Evolutionary conservation across 92 coral and sea anemone genomes (phyloP).

Genomic region (Muricea muricata): DNA sequence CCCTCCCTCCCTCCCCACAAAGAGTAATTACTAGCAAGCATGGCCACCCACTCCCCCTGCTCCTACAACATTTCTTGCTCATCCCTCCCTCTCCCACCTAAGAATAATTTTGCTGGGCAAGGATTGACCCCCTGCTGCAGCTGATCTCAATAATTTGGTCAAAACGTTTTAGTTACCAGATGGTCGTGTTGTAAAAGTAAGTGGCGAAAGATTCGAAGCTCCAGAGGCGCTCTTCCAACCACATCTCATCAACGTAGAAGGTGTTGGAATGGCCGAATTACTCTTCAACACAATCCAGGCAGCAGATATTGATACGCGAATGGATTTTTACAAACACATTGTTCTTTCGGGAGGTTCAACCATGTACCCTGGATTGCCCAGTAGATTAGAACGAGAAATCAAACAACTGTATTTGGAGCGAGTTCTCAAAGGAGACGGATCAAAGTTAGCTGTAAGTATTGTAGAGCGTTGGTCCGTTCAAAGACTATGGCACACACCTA

Average conservation of each 20-base stretch:
- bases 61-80: too few relatives aligned
- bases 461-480: not conserved
- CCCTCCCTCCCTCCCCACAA: not conserved
- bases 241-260: constrained; percentile 93
- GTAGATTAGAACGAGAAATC: constrained; percentile 92
- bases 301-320: constrained; percentile 93
- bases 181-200: constrained; percentile 94
- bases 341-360: constrained; percentile 96
- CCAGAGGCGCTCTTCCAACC: constrained; percentile 99
- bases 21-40: not conserved
- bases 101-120: not conserved
- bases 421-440: constrained; percentile 91
- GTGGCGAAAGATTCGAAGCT: constrained; percentile 98
- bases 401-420: constrained; percentile 93
- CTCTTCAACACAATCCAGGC: constrained; percentile 96
- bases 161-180: constrained; percentile 91
- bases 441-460: constrained; percentile 84
- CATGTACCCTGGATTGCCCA: constrained; percentile 97
- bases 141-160: too few relatives aligned
- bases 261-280: constrained; percentile 96
- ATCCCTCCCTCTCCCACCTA: too few relatives aligned
- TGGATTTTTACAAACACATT: constrained; percentile 96
- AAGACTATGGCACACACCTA: too few relatives aligned
- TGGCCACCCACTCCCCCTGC: too few relatives aligned
- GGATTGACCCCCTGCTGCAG: too few relatives aligned